Conservation (phyloP, 1,140 invertebrate genomes). For the Sycobia sp. region DNA sequence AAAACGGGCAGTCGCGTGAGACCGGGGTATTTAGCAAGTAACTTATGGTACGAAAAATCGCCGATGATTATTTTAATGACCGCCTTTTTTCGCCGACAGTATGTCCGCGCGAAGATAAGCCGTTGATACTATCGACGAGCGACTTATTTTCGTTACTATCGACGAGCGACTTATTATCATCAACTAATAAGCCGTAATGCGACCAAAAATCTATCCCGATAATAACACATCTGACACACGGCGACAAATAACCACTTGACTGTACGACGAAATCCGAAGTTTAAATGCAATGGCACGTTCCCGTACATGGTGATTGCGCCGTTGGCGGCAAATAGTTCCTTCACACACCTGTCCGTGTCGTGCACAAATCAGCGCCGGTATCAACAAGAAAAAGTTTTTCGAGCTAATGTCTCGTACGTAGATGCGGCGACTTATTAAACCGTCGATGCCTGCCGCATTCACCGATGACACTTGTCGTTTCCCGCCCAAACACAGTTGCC, state of each 20-base stretch:
- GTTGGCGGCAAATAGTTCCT: constrained; percentile 38
- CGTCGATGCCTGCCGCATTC: constrained; percentile 29
- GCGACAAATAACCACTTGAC: constrained; percentile 34
- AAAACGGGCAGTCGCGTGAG: not conserved
- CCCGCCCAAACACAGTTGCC: not conserved
- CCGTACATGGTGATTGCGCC: no score
- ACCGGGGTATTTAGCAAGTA: constrained; percentile 24
- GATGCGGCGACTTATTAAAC: constrained; percentile 29
- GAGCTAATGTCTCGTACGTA: constrained; percentile 32
- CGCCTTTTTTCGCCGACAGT: not conserved
- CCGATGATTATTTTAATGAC: not conserved
- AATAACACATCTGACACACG: constrained; percentile 26
- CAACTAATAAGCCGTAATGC: constrained; percentile 44
- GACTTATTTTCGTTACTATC: no score
- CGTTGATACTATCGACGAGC: constrained; percentile 42
- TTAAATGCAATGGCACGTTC: no score
- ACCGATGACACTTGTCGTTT: constrained; percentile 8
- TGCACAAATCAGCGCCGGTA: no score
- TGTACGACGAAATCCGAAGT: constrained; percentile 37
- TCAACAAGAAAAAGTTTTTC: constrained; percentile 19
- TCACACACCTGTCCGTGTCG: not conserved
- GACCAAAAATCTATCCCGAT: constrained; percentile 41
- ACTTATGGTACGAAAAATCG: constrained; percentile 28
- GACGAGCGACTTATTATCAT: no score
- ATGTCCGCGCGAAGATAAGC: not conserved